These are phyloP conservation scores for Phalanger gymnotis DNA, from an alignment of 2,797 vertebrate species.

Conservation along the genomic window DNA sequence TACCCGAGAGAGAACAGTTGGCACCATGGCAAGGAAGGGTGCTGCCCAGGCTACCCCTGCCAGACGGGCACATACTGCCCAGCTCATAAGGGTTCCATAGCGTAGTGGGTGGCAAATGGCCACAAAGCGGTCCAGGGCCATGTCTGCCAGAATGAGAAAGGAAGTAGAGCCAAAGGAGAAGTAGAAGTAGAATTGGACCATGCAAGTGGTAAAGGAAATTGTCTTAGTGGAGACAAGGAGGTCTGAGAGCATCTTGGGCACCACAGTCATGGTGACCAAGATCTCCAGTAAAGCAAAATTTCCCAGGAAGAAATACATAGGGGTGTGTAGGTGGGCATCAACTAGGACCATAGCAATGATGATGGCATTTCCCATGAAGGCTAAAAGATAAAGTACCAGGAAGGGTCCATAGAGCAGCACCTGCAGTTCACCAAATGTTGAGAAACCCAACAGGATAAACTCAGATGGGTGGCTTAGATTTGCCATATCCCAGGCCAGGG, in stretches of 20 bases:
- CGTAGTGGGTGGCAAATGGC: constrained; percentile 58
- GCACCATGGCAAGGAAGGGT: constrained; percentile 60
- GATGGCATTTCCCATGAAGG: constrained; percentile 55
- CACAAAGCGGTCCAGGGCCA: constrained; percentile 55
- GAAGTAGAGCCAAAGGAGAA: constrained; percentile 57
- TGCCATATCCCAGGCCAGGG: background rate
- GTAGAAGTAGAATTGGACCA: constrained; percentile 69
- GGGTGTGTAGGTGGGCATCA: constrained; percentile 13
- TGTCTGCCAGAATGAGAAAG: constrained; percentile 59
- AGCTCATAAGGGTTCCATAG: constrained; percentile 54
- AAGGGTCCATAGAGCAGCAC: constrained; percentile 38
- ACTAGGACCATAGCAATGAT: constrained; percentile 30
- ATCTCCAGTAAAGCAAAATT: constrained; percentile 69
- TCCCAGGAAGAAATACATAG: constrained; percentile 68
- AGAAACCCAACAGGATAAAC: constrained; percentile 62
- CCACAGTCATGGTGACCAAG: constrained; percentile 48
- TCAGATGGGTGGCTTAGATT: constrained; percentile 39
- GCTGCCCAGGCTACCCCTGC: constrained; percentile 47
- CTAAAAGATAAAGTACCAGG: constrained; percentile 33
- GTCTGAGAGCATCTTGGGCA: constrained; percentile 61
- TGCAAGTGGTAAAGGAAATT: constrained; percentile 59
- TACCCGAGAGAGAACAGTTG: constrained; percentile 53
- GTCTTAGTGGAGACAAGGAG: constrained; percentile 39
- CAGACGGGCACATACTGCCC: constrained; percentile 13
- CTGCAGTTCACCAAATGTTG: constrained; percentile 6